Percentiles rank a stretch among this genome's conserved stretches.
phyloP scores from a whole-genome alignment of 2,888 invertebrate genomes.

The Lycocerus yunnanus region DNA sequence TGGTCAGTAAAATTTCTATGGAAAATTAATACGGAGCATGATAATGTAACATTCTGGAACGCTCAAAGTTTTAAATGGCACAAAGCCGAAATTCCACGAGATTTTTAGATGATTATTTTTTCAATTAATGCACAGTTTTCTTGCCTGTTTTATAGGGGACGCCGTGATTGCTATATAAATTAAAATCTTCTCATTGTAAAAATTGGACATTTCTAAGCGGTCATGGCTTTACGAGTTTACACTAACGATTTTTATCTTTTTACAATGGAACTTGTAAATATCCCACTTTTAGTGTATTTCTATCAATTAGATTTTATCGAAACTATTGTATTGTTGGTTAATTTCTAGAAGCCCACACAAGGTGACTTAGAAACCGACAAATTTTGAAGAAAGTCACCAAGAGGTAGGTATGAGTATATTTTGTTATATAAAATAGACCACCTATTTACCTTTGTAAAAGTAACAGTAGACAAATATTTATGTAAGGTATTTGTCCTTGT shows the following conservation, averaged over 20 bases:
- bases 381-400: background rate
- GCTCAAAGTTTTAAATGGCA: background rate
- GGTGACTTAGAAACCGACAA: background rate
- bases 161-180: no score
- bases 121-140: no score
- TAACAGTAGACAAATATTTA: constrained; percentile 4
- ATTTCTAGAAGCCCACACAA: background rate
- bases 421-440: constrained; percentile 1
- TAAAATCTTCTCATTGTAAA: background rate
- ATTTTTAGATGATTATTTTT: no score
- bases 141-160: no score
- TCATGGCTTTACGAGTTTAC: background rate
- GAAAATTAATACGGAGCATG: background rate
- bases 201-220: no score
- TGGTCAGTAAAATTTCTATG: background rate
- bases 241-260: background rate
- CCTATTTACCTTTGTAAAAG: background rate
- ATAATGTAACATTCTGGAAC: background rate
- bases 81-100: no score
- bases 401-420: background rate
- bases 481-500: background rate
- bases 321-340: background rate
- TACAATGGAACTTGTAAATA: background rate
- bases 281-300: background rate
- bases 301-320: background rate